A percentile compares a stretch with the other conserved stretches of the same genome.
Evolutionary conservation across 2,888 invertebrate species (phyloP).

Genomic region (Dione vanillae): DNA sequence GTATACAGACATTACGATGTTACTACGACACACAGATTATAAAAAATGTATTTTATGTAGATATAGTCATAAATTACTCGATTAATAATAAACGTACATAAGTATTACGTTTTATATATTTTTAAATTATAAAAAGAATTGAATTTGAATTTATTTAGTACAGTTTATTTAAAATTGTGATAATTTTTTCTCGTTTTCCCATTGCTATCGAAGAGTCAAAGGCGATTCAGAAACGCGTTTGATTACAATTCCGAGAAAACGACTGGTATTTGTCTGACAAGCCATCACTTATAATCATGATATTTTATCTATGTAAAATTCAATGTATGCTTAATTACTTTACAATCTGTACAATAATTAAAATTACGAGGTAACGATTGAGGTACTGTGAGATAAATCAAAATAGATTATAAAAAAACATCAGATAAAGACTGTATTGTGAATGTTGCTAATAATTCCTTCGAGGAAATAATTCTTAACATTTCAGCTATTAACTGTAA

Average conservation of each 20-base stretch:
- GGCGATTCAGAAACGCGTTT: neutral
- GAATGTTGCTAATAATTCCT: too few relatives aligned
- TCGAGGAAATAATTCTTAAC: too few relatives aligned
- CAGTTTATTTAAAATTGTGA: neutral
- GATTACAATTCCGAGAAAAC: neutral
- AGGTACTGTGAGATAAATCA: neutral
- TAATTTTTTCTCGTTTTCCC: neutral
- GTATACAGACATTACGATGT: too few relatives aligned
- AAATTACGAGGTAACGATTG: too few relatives aligned
- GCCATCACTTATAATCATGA: neutral
- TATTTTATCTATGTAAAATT: slow-evolving; percentile 4
- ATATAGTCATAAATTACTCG: neutral
- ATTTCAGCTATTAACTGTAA: too few relatives aligned
- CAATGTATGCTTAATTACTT: slow-evolving; percentile 10
- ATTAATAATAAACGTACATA: neutral
- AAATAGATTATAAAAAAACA: neutral
- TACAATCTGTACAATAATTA: slow-evolving; percentile 5
- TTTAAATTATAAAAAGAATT: neutral
- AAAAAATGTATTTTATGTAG: neutral
- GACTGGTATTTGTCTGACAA: neutral
- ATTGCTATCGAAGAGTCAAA: neutral
- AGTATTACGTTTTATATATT: too few relatives aligned
- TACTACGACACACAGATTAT: too few relatives aligned
- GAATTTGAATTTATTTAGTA: neutral
- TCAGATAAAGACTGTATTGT: too few relatives aligned